phyloP scores from a whole-genome alignment of 2,797 vertebrate genomes.

The Phoxinus dragarum region DNA sequence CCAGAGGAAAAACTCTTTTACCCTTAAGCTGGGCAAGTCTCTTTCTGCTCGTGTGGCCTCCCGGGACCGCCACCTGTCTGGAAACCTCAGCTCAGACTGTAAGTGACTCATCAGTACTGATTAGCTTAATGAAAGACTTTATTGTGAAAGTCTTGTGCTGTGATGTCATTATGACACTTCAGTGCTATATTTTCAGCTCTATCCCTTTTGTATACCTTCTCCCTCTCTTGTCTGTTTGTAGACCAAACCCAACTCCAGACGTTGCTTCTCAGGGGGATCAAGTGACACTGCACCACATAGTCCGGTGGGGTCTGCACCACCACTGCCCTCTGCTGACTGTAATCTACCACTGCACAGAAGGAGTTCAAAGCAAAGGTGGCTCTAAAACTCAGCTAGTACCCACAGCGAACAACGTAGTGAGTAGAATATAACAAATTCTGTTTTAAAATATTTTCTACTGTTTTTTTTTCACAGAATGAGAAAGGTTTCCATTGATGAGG shows the following conservation, averaged over 20 bases:
- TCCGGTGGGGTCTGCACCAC: slow-evolving; percentile 72
- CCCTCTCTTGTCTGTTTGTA: slow-evolving; percentile 57
- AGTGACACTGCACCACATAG: slow-evolving; percentile 77
- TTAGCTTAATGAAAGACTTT: slow-evolving; percentile 34
- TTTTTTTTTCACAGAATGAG: slow-evolving; percentile 69
- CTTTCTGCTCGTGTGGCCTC: slow-evolving; percentile 80
- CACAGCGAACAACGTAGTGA: not conserved
- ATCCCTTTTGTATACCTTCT: slow-evolving; percentile 35
- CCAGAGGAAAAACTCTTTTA: slow-evolving; percentile 84
- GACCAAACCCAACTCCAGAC: slow-evolving; percentile 74
- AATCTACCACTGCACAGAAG: slow-evolving; percentile 72
- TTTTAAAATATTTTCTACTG: slow-evolving; percentile 3
- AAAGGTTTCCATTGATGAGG: slow-evolving; percentile 81
- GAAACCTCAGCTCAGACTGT: slow-evolving; percentile 73
- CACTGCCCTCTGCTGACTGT: slow-evolving; percentile 71
- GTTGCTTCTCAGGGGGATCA: slow-evolving; percentile 74
- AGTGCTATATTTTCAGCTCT: slow-evolving; percentile 48
- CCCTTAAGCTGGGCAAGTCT: slow-evolving; percentile 86
- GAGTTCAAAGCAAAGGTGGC: slow-evolving; percentile 77
- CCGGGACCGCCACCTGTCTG: slow-evolving; percentile 76
- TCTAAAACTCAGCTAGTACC: not conserved
- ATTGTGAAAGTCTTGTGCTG: slow-evolving; percentile 24
- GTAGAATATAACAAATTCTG: not conserved
- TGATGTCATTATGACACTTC: slow-evolving; percentile 50
- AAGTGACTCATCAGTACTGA: slow-evolving; percentile 65